Conservation (phyloP, 30 jellyfish, hydroid and myxozoan species). For the Haliclystus octoradiatus region DNA sequence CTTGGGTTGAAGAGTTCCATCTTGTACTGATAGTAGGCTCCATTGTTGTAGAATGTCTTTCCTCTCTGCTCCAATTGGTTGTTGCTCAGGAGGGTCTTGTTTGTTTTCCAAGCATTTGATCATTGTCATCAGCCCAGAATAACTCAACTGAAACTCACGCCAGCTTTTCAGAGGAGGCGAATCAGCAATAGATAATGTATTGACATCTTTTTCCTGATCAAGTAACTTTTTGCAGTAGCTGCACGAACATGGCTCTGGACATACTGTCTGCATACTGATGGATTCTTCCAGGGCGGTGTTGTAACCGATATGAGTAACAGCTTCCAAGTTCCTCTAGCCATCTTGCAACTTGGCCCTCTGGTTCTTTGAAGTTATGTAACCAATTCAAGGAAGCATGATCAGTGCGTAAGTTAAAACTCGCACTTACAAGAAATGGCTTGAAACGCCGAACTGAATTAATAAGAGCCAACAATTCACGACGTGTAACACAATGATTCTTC, state of each 20-base stretch:
- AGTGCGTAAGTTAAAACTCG: constrained; percentile 13
- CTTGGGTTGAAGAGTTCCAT: too few species aligned
- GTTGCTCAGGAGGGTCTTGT: too few species aligned
- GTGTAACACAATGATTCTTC: constrained; percentile 22
- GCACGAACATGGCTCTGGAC: constrained; percentile 24
- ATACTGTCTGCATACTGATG: constrained; percentile 39
- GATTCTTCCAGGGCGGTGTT: constrained; percentile 20
- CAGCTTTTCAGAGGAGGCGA: too few species aligned
- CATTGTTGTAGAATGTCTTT: too few species aligned
- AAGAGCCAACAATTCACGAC: constrained; percentile 37
- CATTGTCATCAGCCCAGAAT: too few species aligned
- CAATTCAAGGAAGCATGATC: constrained; percentile 48
- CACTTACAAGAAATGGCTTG: constrained; percentile 16
- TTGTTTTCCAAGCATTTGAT: too few species aligned
- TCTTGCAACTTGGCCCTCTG: constrained; percentile 32
- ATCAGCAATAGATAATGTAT: too few species aligned
- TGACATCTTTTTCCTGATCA: too few species aligned
- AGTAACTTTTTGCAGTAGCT: too few species aligned
- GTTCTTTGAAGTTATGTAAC: constrained; percentile 26
- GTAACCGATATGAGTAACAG: constrained; percentile 12
- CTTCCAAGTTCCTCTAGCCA: constrained; percentile 52
- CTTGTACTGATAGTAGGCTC: too few species aligned
- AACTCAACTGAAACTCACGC: too few species aligned
- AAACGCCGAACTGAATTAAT: constrained; percentile 8
- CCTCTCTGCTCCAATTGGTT: too few species aligned